Percentiles rank a stretch among this genome's conserved stretches.
These are phyloP conservation scores for Coleophora flavipennella DNA, from an alignment of 2,888 invertebrate genomes.

Conservation along the genomic window DNA sequence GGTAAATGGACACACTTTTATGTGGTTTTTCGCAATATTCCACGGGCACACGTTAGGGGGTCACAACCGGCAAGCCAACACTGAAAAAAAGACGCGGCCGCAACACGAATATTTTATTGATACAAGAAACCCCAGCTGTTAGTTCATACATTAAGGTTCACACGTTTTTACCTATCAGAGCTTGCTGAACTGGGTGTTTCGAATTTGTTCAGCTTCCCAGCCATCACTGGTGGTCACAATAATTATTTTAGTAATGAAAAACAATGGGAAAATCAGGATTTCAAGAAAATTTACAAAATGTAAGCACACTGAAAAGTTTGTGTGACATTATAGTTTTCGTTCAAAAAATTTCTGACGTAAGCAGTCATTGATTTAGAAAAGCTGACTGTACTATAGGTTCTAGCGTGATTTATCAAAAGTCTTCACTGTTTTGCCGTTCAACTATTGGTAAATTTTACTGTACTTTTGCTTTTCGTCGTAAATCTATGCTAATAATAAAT, in stretches of 20 bases:
- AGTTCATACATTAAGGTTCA: constrained; percentile 59
- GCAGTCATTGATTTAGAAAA: too few relatives aligned
- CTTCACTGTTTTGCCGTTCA: too few relatives aligned
- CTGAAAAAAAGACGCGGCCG: constrained; percentile 30
- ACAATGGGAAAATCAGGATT: constrained; percentile 19
- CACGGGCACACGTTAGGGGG: constrained; percentile 31
- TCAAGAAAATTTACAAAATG: constrained; percentile 34
- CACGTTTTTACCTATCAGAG: constrained; percentile 86
- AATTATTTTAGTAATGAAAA: constrained; percentile 20
- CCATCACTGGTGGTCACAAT: constrained; percentile 43
- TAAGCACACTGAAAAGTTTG: constrained; percentile 38
- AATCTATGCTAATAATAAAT: too few relatives aligned
- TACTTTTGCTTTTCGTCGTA: too few relatives aligned
- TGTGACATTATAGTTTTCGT: constrained; percentile 27
- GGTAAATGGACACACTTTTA: constrained; percentile 23
- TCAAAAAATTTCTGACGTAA: constrained; percentile 17
- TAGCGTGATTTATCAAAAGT: too few relatives aligned
- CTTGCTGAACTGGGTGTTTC: constrained; percentile 93
- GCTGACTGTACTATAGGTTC: too few relatives aligned
- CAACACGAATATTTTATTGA: constrained; percentile 37
- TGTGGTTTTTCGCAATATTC: constrained; percentile 14
- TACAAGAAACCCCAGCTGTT: constrained; percentile 53
- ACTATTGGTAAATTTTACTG: too few relatives aligned
- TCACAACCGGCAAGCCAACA: constrained; percentile 40
- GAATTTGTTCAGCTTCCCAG: constrained; percentile 75